Conservation (phyloP, 2,888 invertebrate genomes). For the Lumbricus terrestris region DNA sequence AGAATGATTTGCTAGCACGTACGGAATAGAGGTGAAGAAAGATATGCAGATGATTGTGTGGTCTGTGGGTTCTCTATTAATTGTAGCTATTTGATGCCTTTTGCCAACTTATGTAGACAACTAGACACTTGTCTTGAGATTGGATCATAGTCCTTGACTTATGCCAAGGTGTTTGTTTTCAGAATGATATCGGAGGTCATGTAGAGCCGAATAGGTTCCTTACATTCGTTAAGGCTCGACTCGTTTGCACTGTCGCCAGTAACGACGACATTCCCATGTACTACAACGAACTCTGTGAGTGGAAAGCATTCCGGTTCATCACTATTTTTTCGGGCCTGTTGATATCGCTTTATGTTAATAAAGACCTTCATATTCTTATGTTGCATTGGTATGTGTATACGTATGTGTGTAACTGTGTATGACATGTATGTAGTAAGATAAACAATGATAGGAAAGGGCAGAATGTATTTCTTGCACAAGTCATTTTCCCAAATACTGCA, state of each 20-base stretch:
- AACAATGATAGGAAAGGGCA: no score
- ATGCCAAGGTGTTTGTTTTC: not conserved
- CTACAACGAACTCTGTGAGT: slow-evolving; percentile 7
- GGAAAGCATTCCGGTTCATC: not conserved
- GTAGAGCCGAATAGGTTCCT: not conserved
- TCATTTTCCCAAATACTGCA: no score
- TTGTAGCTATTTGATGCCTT: not conserved
- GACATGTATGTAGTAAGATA: not conserved
- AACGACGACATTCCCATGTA: not conserved
- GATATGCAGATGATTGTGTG: not conserved
- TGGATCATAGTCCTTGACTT: not conserved
- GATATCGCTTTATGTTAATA: not conserved
- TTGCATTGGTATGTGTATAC: not conserved
- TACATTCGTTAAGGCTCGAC: not conserved
- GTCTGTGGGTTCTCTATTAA: not conserved
- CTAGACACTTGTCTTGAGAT: no score
- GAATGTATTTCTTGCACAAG: no score
- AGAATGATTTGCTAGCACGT: no score
- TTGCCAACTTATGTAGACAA: not conserved
- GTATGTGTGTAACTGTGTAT: not conserved
- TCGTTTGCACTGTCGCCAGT: not conserved
- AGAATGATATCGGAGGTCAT: not conserved
- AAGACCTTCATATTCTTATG: no score
- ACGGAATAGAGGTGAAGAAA: no score
- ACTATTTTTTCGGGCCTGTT: no score